Evolutionary conservation across 2,113 vertebrate species (phyloP).

Genomic region (Myotis yumanensis): DNA sequence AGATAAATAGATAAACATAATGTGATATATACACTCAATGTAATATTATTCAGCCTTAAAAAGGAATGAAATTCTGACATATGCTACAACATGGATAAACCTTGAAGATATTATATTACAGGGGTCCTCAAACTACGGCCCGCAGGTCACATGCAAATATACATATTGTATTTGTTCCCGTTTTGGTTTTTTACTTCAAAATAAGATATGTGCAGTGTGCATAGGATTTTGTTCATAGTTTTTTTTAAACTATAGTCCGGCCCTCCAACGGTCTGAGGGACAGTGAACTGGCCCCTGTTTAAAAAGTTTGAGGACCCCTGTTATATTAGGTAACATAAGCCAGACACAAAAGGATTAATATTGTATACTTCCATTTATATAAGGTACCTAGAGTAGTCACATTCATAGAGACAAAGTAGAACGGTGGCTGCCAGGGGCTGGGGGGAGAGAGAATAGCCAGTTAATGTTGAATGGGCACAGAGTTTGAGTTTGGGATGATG

Average conservation of each 20-base stretch:
- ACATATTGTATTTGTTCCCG: too few relatives aligned
- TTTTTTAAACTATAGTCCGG: too few relatives aligned
- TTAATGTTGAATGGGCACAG: background rate
- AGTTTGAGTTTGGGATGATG: background rate
- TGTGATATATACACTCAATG: background rate
- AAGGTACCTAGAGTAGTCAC: background rate
- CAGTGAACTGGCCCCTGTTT: too few relatives aligned
- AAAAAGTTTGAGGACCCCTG: too few relatives aligned
- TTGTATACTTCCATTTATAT: background rate
- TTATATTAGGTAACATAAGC: background rate
- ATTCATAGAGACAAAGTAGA: background rate
- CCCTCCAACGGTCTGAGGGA: too few relatives aligned
- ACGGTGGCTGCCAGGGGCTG: background rate
- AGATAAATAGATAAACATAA: background rate
- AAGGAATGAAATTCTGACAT: background rate
- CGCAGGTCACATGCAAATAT: too few relatives aligned
- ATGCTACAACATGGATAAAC: background rate
- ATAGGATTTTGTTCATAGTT: too few relatives aligned
- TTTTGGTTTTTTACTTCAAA: too few relatives aligned
- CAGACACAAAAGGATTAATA: background rate
- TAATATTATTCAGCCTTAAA: slow-evolving; percentile 4
- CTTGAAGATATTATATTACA: background rate
- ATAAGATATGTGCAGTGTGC: too few relatives aligned
- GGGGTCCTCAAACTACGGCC: too few relatives aligned
- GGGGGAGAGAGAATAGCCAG: background rate